phyloP scores from a whole-genome alignment of 2,797 vertebrate genomes.

The Allobates femoralis region DNA sequence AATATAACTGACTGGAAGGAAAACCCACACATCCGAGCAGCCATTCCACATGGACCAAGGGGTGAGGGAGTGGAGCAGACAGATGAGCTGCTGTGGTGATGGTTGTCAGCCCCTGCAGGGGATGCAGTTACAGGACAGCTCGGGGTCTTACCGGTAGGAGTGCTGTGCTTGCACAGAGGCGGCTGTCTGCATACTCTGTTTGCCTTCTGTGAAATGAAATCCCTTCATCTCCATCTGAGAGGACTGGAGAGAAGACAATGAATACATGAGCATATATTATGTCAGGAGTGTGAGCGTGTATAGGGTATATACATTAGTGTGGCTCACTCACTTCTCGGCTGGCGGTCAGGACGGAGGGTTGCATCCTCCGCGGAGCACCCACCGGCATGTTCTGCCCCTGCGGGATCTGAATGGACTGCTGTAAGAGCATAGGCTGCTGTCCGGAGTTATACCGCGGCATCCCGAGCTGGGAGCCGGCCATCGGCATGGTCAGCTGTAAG shows the following conservation, averaged over 20 bases:
- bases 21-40: background rate
- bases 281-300: background rate
- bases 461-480: slow-evolving; percentile 91
- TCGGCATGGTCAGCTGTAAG: slow-evolving; percentile 92
- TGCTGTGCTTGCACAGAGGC: slow-evolving; percentile 77
- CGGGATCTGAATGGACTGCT: slow-evolving; percentile 96
- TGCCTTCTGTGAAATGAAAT: slow-evolving; percentile 93
- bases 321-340: slow-evolving; percentile 88
- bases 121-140: background rate
- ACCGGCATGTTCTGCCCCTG: slow-evolving; percentile 95
- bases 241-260: slow-evolving; percentile 73
- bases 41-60: background rate
- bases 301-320: too few relatives aligned
- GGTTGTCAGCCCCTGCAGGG: background rate
- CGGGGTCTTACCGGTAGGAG: slow-evolving; percentile 85
- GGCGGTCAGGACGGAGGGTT: slow-evolving; percentile 85
- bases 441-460: slow-evolving; percentile 91
- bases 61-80: too few relatives aligned
- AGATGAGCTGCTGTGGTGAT: background rate
- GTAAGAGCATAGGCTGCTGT: slow-evolving; percentile 95
- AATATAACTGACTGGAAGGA: too few relatives aligned
- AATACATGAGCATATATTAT: background rate
- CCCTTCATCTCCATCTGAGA: slow-evolving; percentile 98
- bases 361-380: slow-evolving; percentile 90
- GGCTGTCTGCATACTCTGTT: slow-evolving; percentile 87